Conservation (phyloP, 1,140 invertebrate genomes). For the Paraescarpia echinospica region DNA sequence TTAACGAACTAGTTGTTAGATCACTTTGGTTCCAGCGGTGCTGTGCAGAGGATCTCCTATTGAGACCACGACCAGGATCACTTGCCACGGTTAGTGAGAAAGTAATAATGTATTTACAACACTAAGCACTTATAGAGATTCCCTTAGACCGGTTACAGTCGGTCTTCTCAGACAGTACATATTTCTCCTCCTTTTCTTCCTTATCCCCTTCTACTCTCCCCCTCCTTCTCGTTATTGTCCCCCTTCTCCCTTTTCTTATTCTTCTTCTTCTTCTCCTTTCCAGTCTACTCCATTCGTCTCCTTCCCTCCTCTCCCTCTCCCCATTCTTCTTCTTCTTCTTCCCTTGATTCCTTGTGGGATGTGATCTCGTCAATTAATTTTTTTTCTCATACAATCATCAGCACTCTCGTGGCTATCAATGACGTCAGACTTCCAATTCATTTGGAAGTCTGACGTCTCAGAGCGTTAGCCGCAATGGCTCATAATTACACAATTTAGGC, state of each 20-base stretch:
- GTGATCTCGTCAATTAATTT: no score
- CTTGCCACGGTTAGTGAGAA: no score
- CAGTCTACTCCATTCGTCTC: no score
- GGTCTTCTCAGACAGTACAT: neutral
- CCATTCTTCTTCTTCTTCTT: no score
- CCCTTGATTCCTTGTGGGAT: no score
- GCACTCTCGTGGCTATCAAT: neutral
- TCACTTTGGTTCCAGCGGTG: no score
- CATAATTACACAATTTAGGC: neutral
- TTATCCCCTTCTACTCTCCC: neutral
- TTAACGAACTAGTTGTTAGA: neutral
- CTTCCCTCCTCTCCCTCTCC: no score
- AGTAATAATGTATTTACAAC: neutral
- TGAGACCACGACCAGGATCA: no score
- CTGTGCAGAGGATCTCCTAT: no score
- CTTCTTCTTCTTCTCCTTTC: no score
- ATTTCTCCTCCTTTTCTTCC: neutral
- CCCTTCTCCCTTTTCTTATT: no score
- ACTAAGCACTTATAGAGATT: neutral
- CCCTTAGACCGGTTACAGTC: neutral
- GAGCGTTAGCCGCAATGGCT: neutral
- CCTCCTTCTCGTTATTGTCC: no score
- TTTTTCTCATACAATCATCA: neutral
- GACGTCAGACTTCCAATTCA: neutral
- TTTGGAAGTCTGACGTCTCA: neutral